Conservation (phyloP, 2,113 vertebrate species). For the Rhea pennata region DNA sequence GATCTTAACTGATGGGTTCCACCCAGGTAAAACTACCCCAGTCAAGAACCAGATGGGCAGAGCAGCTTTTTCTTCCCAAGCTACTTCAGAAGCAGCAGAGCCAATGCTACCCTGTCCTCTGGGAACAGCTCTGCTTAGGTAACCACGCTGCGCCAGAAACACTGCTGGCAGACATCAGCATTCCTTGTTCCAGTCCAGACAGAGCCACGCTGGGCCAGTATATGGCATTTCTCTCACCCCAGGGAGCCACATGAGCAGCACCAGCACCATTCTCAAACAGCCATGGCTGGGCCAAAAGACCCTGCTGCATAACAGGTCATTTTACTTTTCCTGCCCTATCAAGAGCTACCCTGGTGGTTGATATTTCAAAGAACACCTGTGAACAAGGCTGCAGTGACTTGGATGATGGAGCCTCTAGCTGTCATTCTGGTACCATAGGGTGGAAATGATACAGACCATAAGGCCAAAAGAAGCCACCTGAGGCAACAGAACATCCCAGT, state of each 20-base stretch:
- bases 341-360: neutral
- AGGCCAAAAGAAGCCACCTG: neutral
- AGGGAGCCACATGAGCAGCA: accelerated
- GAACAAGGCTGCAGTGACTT: accelerated
- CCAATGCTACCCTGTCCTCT: neutral
- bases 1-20: too few species aligned
- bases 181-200: neutral
- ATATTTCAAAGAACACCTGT: neutral
- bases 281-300: accelerated
- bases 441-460: neutral
- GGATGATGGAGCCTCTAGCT: neutral
- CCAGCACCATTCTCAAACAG: neutral
- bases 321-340: neutral
- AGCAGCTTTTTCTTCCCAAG: neutral
- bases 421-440: neutral
- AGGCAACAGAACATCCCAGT: neutral
- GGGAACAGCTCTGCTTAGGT: neutral
- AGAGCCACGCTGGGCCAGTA: accelerated
- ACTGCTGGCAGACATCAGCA: accelerated
- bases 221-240: neutral
- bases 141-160: accelerated
- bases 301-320: too few species aligned
- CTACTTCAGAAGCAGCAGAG: neutral
- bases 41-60: neutral
- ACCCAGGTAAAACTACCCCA: neutral